phyloP scores from a whole-genome alignment of 2,113 vertebrate species.

The Cynocephalus volans region DNA sequence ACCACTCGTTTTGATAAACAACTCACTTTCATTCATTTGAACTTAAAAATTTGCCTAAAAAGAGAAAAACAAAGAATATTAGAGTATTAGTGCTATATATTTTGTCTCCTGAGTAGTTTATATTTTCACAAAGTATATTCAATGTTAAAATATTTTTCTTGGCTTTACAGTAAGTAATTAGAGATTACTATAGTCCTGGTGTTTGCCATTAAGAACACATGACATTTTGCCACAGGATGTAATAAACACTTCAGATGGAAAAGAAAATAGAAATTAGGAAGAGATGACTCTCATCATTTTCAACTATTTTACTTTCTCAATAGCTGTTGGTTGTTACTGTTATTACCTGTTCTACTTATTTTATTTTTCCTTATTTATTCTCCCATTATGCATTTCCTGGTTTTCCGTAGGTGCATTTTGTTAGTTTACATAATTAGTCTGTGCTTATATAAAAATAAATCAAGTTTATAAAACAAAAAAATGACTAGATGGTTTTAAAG shows the following conservation, averaged over 20 bases:
- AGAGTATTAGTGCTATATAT: not conserved
- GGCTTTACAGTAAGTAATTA: not conserved
- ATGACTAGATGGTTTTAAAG: not conserved
- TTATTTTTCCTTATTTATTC: not conserved
- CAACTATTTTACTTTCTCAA: not conserved
- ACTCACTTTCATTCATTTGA: not conserved
- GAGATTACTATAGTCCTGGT: not conserved
- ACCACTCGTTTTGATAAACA: not conserved
- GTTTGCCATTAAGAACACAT: not conserved
- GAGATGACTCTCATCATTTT: not conserved
- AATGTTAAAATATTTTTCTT: not conserved
- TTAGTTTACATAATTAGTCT: not conserved
- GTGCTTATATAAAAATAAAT: not conserved
- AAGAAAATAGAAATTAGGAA: not conserved
- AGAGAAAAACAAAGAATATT: not conserved
- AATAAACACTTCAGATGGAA: not conserved
- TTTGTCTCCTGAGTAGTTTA: not conserved
- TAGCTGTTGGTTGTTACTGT: not conserved
- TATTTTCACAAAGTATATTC: constrained; percentile 15
- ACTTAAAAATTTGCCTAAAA: constrained; percentile 25
- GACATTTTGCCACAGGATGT: not conserved
- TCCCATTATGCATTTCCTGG: not conserved
- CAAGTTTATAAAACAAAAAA: constrained; percentile 24
- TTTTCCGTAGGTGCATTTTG: not conserved
- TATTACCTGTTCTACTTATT: not conserved